These are phyloP conservation scores for Teleiodes luculella DNA, from an alignment of 2,888 invertebrate genomes.

Conservation along the genomic window DNA sequence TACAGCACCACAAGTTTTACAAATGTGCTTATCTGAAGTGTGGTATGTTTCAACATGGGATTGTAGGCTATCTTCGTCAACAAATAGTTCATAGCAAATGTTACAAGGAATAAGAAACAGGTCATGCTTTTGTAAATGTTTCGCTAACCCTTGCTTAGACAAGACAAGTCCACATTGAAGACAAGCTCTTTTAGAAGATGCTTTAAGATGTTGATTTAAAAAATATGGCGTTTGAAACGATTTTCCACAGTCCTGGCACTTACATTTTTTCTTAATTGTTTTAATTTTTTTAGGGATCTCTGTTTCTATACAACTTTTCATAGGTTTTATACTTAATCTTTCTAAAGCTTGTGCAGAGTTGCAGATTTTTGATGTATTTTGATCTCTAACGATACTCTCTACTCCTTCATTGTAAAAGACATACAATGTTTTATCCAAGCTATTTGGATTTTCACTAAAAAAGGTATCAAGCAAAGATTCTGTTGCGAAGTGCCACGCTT, in stretches of 20 bases:
- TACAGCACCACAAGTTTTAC: constrained; percentile 46
- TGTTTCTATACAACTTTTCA: background rate
- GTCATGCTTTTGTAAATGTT: constrained; percentile 45
- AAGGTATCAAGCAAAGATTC: constrained; percentile 26
- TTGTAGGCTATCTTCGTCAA: constrained; percentile 23
- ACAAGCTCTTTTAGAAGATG: constrained; percentile 45
- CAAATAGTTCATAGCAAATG: constrained; percentile 46
- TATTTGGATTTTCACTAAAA: constrained; percentile 28
- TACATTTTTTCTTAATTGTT: constrained; percentile 16
- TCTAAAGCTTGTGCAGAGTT: constrained; percentile 30
- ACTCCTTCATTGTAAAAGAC: constrained; percentile 38
- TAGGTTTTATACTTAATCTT: constrained; percentile 27
- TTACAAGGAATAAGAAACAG: constrained; percentile 34
- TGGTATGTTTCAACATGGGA: constrained; percentile 39
- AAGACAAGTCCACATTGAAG: constrained; percentile 40
- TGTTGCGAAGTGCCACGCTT: constrained; percentile 44
- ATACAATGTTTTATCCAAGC: constrained; percentile 42
- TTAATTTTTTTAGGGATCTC: background rate
- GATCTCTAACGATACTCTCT: constrained; percentile 35
- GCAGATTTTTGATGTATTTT: constrained; percentile 24
- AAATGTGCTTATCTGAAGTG: constrained; percentile 29
- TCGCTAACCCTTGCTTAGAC: constrained; percentile 37
- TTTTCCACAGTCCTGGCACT: constrained; percentile 50
- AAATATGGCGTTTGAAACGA: constrained; percentile 35
- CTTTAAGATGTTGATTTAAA: constrained; percentile 51